Evolutionary conservation across 2,888 invertebrate species (phyloP).

Genomic region (Agrochola macilenta): DNA sequence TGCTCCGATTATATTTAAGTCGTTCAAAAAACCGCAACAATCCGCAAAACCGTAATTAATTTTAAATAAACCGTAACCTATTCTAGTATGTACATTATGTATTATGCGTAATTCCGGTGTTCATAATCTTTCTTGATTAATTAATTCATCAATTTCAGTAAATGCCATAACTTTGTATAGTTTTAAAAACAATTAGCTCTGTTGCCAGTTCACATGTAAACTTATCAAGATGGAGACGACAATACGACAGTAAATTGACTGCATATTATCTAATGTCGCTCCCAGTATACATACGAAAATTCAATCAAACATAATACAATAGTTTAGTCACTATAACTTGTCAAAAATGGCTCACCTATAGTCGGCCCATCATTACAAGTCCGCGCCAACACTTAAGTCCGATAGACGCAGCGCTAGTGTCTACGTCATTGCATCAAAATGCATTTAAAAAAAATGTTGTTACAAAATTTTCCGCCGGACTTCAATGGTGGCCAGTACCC

Average conservation of each 20-base stretch:
- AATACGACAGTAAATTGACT: background rate
- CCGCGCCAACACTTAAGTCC: no score
- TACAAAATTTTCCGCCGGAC: no score
- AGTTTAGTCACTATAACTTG: background rate
- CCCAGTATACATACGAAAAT: background rate
- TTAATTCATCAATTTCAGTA: slow-evolving; percentile 8
- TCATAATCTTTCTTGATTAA: background rate
- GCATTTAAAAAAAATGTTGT: no score
- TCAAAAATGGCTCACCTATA: background rate
- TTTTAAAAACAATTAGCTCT: background rate
- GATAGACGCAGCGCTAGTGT: no score
- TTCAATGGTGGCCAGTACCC: no score
- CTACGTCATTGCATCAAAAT: no score
- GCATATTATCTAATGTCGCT: background rate
- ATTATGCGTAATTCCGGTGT: slow-evolving; percentile 47
- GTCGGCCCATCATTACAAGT: background rate
- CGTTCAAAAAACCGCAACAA: background rate
- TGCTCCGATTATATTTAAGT: background rate
- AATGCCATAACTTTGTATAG: background rate
- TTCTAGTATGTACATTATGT: slow-evolving; percentile 55
- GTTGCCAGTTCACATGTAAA: background rate
- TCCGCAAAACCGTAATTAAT: slow-evolving; percentile 14
- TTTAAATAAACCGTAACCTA: slow-evolving; percentile 38
- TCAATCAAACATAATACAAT: background rate
- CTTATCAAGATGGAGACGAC: background rate